Evolutionary conservation across 2,113 vertebrate genomes (phyloP).

Genomic region (Oostethus manadensis): DNA sequence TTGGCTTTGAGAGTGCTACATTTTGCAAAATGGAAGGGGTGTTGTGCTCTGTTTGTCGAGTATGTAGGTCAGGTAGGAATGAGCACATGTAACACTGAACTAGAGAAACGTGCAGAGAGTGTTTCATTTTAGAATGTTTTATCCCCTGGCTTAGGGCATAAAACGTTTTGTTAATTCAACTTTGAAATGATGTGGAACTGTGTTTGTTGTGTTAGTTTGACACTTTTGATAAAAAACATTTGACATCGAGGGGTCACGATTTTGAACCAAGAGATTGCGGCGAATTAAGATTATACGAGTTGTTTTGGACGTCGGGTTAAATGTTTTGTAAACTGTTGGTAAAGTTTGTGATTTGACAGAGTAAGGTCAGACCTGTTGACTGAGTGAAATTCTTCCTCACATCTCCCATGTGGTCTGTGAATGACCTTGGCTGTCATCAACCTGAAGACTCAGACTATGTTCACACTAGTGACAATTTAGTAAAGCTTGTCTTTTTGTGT

Average conservation of each 20-base stretch:
- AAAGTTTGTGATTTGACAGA: conserved; percentile 9
- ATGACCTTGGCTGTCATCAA: conserved; percentile 11
- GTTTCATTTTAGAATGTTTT: conserved; percentile 44
- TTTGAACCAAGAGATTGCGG: too few species aligned
- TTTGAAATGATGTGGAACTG: conserved; percentile 16
- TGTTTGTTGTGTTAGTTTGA: too few species aligned
- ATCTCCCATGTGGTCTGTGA: conserved; percentile 56
- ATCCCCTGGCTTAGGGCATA: conserved; percentile 18
- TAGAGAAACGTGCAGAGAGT: conserved; percentile 22
- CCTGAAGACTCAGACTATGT: background rate
- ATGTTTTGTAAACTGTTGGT: background rate
- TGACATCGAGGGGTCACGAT: too few species aligned
- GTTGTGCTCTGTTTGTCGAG: conserved; percentile 14
- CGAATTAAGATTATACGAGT: too few species aligned
- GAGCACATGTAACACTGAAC: background rate
- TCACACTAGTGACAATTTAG: too few species aligned
- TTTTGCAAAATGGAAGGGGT: conserved; percentile 38
- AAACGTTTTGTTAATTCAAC: conserved; percentile 10
- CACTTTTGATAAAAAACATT: too few species aligned
- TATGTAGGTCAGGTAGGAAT: conserved; percentile 46
- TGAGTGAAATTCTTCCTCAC: conserved; percentile 10
- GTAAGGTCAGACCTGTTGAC: background rate
- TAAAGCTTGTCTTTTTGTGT: too few species aligned
- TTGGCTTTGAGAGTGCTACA: conserved; percentile 15
- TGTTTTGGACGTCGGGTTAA: background rate